A percentile compares a stretch with the other conserved stretches of the same genome.
Evolutionary conservation across 2,797 vertebrate species (phyloP).

Genomic region (Parambassis ranga): DNA sequence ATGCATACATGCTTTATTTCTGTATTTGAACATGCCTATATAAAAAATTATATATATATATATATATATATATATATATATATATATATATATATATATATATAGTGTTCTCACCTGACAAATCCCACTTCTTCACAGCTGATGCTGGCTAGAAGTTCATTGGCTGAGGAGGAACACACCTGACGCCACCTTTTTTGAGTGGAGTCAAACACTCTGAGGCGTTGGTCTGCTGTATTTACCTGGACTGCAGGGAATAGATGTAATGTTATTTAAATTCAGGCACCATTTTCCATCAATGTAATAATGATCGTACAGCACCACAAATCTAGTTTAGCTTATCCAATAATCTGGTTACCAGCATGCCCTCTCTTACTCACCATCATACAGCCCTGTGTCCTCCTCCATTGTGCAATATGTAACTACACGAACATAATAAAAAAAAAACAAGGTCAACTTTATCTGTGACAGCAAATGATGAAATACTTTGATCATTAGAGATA

Average conservation of each 20-base stretch:
- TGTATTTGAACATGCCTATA: neutral
- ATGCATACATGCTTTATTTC: slow-evolving; percentile 22
- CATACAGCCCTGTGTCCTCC: slow-evolving; percentile 82
- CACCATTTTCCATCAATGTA: too few relatives aligned
- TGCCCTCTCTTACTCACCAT: slow-evolving; percentile 71
- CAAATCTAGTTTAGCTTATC: neutral
- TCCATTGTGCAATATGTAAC: slow-evolving; percentile 80
- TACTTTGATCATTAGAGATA: neutral
- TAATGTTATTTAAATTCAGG: neutral
- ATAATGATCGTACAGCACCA: too few relatives aligned
- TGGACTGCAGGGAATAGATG: slow-evolving; percentile 78
- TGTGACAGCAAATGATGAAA: neutral
- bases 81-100: neutral
- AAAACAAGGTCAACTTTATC: neutral
- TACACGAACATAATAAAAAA: slow-evolving; percentile 37
- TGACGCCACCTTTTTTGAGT: slow-evolving; percentile 84
- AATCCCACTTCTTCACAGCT: slow-evolving; percentile 94
- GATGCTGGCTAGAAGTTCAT: slow-evolving; percentile 84
- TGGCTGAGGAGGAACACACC: slow-evolving; percentile 85
- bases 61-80: neutral
- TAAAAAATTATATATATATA: neutral
- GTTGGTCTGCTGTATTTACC: slow-evolving; percentile 84
- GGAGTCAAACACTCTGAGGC: slow-evolving; percentile 84
- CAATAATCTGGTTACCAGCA: neutral
- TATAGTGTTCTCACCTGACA: slow-evolving; percentile 77